These are phyloP conservation scores for Xylota segnis DNA, from an alignment of 2,888 invertebrate species.

Conservation along the genomic window DNA sequence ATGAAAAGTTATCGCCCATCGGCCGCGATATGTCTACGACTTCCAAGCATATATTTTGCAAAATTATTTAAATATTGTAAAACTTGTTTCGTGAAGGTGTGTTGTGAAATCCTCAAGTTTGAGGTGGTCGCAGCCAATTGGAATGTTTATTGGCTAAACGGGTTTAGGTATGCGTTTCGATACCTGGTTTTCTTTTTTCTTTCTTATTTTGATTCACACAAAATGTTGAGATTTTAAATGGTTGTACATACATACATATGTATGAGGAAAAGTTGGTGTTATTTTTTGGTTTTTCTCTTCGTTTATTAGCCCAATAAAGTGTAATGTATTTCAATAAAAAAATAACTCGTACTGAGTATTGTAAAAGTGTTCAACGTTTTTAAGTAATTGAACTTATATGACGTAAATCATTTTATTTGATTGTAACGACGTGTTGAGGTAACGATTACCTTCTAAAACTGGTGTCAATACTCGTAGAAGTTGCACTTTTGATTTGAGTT, in stretches of 20 bases:
- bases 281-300: no score
- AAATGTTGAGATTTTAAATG: background rate
- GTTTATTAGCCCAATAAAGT: background rate
- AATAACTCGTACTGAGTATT: no score
- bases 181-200: background rate
- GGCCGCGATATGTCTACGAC: background rate
- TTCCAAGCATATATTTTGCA: constrained; percentile 33
- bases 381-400: no score
- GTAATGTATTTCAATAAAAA: background rate
- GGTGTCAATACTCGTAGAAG: no score
- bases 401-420: no score
- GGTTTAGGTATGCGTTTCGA: constrained; percentile 19
- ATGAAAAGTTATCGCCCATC: constrained; percentile 19
- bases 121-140: constrained; percentile 16
- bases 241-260: background rate
- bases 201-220: background rate
- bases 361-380: no score
- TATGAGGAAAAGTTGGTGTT: no score
- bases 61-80: constrained; percentile 39
- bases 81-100: constrained; percentile 42
- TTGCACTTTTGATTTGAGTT: no score
- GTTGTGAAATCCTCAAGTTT: constrained; percentile 51
- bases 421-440: no score
- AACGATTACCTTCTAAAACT: no score
- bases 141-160: constrained; percentile 19